These are phyloP conservation scores for Sebastes schlegelii DNA, from an alignment of 2,113 vertebrate genomes.

Conservation along the genomic window DNA sequence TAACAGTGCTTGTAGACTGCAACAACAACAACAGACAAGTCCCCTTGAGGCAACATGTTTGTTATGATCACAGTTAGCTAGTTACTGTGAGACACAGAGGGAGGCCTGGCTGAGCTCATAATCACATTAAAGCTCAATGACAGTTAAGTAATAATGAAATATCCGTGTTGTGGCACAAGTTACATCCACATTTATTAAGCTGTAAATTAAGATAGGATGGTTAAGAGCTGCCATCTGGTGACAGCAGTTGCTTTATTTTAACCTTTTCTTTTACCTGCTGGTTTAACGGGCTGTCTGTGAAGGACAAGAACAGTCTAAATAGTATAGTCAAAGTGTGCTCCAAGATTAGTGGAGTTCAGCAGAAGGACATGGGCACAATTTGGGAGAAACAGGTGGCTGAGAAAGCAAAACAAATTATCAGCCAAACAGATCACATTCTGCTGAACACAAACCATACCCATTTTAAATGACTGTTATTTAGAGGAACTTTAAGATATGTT, in stretches of 20 bases:
- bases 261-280: no score
- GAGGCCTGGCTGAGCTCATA: neutral
- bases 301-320: no score
- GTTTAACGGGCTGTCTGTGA: no score
- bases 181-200: neutral
- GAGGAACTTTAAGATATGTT: no score
- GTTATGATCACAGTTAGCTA: constrained; percentile 39
- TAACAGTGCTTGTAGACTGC: neutral
- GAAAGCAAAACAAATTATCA: no score
- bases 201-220: neutral
- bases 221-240: neutral
- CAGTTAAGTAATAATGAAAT: neutral
- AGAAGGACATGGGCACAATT: no score
- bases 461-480: no score
- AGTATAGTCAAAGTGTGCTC: no score
- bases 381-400: no score
- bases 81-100: neutral
- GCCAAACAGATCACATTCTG: no score
- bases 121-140: neutral
- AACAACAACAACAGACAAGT: neutral
- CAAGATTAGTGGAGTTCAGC: no score
- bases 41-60: constrained; percentile 7
- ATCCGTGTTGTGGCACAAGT: neutral
- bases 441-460: no score
- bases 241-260: neutral